phyloP scores from a whole-genome alignment of 2,113 vertebrate species.

The Pristiophorus japonicus region DNA sequence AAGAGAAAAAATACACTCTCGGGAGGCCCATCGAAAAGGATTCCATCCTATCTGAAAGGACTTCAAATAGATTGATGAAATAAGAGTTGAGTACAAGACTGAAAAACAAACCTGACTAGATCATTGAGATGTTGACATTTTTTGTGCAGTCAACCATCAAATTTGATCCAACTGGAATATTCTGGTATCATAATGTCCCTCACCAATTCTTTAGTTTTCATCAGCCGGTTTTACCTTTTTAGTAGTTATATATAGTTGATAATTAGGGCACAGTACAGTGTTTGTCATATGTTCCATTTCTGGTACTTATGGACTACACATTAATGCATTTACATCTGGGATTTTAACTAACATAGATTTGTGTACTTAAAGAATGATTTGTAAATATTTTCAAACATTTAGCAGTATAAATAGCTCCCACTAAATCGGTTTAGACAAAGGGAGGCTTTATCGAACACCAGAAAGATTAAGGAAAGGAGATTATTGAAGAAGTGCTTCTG shows the following conservation, averaged over 20 bases:
- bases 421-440: neutral
- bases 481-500: neutral
- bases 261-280: neutral
- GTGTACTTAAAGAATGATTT: too few species aligned
- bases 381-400: conserved; percentile 8
- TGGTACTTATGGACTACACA: neutral
- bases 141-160: conserved; percentile 63
- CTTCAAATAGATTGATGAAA: neutral
- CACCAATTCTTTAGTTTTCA: conserved; percentile 54
- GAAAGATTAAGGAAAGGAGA: neutral
- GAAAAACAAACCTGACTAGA: conserved; percentile 41
- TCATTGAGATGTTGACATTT: conserved; percentile 63
- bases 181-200: conserved; percentile 50
- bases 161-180: conserved; percentile 51
- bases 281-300: neutral
- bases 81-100: neutral
- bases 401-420: neutral
- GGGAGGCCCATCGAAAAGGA: neutral
- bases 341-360: neutral
- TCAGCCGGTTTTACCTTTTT: conserved; percentile 55
- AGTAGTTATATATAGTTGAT: neutral
- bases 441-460: neutral
- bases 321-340: neutral
- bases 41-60: neutral
- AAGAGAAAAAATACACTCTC: neutral